These are phyloP conservation scores for Stomatorhinus ivindoensis DNA, from an alignment of 2,113 vertebrate genomes.

Conservation along the genomic window DNA sequence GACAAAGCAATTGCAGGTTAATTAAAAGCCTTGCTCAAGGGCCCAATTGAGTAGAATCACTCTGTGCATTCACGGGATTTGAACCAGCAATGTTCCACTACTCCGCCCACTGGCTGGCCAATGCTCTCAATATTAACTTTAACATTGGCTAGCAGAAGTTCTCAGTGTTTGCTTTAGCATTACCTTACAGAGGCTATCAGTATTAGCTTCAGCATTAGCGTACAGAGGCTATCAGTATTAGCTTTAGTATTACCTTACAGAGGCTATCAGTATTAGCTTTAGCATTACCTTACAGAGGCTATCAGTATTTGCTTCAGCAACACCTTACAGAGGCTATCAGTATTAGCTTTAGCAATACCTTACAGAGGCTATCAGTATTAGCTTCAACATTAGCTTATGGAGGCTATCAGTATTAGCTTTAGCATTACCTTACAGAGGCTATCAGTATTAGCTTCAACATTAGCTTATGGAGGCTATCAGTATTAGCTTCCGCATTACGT, in stretches of 20 bases:
- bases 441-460: slow-evolving; percentile 51
- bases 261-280: slow-evolving; percentile 47
- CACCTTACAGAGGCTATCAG: not conserved
- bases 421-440: no score
- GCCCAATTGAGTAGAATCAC: no score
- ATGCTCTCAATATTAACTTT: slow-evolving; percentile 49
- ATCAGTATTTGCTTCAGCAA: no score
- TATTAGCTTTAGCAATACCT: not conserved
- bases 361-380: slow-evolving; percentile 43
- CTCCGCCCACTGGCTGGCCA: no score
- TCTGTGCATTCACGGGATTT: no score
- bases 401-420: no score
- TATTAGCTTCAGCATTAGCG: slow-evolving; percentile 44
- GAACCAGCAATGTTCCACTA: no score
- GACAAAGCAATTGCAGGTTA: no score
- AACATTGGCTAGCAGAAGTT: not conserved
- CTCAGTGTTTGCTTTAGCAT: not conserved
- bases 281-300: not conserved
- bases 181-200: slow-evolving; percentile 15
- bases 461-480: not conserved
- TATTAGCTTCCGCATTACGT: not conserved
- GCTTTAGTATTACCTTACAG: not conserved
- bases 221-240: no score
- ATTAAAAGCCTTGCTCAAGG: no score
- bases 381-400: slow-evolving; percentile 14